These are phyloP conservation scores for Oryzias woworae DNA, from an alignment of 2,113 vertebrate genomes.

Conservation along the genomic window DNA sequence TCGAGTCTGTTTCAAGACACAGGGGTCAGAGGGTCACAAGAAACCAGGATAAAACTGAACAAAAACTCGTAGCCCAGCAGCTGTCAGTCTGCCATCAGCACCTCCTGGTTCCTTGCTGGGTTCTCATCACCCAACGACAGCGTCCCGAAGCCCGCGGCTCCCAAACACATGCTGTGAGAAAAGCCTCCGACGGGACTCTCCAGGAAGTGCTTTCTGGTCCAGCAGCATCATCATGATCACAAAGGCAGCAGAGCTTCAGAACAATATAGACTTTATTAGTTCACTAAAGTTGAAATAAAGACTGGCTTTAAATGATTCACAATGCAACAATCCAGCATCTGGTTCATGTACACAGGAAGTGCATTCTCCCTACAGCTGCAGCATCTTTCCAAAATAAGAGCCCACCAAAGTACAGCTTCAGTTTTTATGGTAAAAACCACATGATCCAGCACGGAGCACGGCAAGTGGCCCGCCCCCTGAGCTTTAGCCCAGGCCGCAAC, in stretches of 20 bases:
- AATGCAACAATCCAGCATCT: slow-evolving; percentile 53
- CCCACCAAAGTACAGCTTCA: slow-evolving; percentile 1
- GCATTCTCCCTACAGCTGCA: slow-evolving; percentile 26
- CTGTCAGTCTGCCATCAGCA: too few relatives aligned
- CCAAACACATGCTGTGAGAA: too few relatives aligned
- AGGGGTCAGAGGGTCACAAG: too few relatives aligned
- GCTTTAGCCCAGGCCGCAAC: neutral
- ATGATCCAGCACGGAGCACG: neutral
- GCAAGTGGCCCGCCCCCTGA: neutral
- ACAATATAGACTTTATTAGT: slow-evolving; percentile 79
- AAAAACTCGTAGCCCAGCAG: too few relatives aligned
- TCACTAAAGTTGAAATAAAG: slow-evolving; percentile 71
- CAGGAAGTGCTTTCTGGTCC: too few relatives aligned
- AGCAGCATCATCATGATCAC: slow-evolving; percentile 9
- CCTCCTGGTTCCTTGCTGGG: too few relatives aligned
- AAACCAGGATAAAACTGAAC: too few relatives aligned
- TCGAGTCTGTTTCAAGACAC: too few relatives aligned
- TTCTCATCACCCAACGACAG: too few relatives aligned
- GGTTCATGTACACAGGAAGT: slow-evolving; percentile 54
- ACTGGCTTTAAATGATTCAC: slow-evolving; percentile 64
- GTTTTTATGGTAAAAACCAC: slow-evolving; percentile 7
- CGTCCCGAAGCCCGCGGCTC: too few relatives aligned
- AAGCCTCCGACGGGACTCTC: too few relatives aligned
- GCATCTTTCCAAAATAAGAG: slow-evolving; percentile 47
- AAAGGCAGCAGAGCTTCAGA: slow-evolving; percentile 40